These are phyloP conservation scores for Mactra quadrangularis DNA, from an alignment of 1,140 invertebrate genomes.

Conservation along the genomic window DNA sequence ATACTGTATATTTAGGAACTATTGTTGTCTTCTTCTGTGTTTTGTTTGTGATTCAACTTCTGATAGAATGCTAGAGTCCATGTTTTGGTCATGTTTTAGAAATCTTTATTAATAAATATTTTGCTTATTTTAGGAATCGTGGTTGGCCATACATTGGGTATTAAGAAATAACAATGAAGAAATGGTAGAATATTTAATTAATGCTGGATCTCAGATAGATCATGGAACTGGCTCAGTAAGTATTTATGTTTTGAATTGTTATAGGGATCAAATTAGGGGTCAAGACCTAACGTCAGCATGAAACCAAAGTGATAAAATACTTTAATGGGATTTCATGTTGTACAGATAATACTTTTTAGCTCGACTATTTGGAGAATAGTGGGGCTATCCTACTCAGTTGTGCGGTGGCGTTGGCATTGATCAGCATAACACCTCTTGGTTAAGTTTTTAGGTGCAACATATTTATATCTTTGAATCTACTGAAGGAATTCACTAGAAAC, in stretches of 20 bases:
- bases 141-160: constrained; percentile 25
- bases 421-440: too few relatives aligned
- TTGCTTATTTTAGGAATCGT: constrained; percentile 6
- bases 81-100: neutral
- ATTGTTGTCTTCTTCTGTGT: neutral
- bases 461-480: too few relatives aligned
- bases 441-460: too few relatives aligned
- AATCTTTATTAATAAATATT: neutral
- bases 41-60: neutral
- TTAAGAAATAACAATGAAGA: constrained; percentile 5
- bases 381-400: too few relatives aligned
- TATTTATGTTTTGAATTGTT: too few relatives aligned
- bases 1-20: neutral
- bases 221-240: neutral
- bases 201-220: constrained; percentile 1
- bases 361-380: too few relatives aligned
- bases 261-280: neutral
- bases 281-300: too few relatives aligned
- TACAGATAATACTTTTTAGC: too few relatives aligned
- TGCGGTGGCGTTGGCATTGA: too few relatives aligned
- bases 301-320: too few relatives aligned
- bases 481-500: too few relatives aligned
- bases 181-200: constrained; percentile 18
- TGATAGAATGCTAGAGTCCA: neutral
- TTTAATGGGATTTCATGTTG: too few relatives aligned